Evolutionary conservation across 2,888 invertebrate genomes (phyloP), one percentile per base, ranked within the genome.

Genomic region (Plagodis dolabraria): DNA sequence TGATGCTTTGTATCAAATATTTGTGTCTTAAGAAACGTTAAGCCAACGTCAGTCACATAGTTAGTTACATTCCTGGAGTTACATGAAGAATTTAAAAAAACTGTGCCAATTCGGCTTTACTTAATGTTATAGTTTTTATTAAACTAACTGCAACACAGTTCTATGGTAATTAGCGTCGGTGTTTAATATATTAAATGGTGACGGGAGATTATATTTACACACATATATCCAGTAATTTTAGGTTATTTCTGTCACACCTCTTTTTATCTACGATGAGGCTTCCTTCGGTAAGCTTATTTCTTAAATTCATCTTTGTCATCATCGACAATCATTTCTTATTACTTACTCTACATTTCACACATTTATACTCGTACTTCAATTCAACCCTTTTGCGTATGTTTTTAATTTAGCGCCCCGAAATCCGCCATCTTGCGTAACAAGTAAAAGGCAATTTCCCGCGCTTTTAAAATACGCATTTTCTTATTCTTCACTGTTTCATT

Each of bases 241-340:
- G 60, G 68, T 60, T 63, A 64, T 62, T 71, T 69, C 71, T 71
- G 70, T 71, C 71, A 72, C 69, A 75, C 65, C 71, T 76, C 68
- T 74, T 65, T 63, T 57, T 57, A 43, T 68, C 60, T 71, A 63
- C 70, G 67, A 70, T 66, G 72, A 70, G 71, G 67, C 68, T 68
- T 73, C 69, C 67, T 64, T 55, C 57, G 57, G 53, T 60, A 67
- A 65, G 57, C 56, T 61, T 57, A 42, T 33, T 46, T 52, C 46
- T 49, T 40, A 57, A 36, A 45, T 46, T 47, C 35, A 52, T 47
- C 35, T 50, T 53, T 56, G n/a, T 47, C 35, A 52, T 56, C 48
- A 57, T 63, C 49, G 44, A 42, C 47, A 55, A 48, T 22, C 48
- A 48, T 45, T 40, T 53, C 53, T 54, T 48, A 10, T 40, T 40